phyloP scores from a whole-genome alignment of 2,888 invertebrate genomes.

The Metalampra italica region DNA sequence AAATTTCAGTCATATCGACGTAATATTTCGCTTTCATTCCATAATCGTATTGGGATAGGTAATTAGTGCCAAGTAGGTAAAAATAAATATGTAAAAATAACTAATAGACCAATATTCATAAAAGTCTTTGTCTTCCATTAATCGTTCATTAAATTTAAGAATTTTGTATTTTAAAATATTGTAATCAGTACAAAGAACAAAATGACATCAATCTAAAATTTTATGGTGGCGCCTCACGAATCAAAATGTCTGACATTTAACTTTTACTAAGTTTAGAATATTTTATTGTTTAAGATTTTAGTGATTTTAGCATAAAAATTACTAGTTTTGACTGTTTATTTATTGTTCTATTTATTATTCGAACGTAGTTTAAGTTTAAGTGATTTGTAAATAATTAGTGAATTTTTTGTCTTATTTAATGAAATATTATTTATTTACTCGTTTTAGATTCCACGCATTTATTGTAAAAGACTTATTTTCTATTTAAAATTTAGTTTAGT shows the following conservation, averaged over 20 bases:
- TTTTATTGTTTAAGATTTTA: constrained; percentile 20
- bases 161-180: constrained; percentile 18
- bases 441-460: constrained; percentile 37
- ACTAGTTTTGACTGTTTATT: constrained; percentile 60
- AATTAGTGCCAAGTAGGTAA: constrained; percentile 56
- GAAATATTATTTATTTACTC: constrained; percentile 26
- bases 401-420: constrained; percentile 35
- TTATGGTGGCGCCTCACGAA: constrained; percentile 12
- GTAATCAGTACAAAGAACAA: constrained; percentile 33
- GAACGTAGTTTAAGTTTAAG: constrained; percentile 36
- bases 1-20: constrained; percentile 37
- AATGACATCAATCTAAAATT: constrained; percentile 9
- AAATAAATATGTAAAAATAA: constrained; percentile 13
- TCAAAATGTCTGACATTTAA: constrained; percentile 17
- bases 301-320: constrained; percentile 33
- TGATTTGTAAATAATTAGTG: constrained; percentile 65
- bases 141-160: constrained; percentile 21
- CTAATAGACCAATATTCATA: constrained; percentile 19
- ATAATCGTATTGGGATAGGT: constrained; percentile 29
- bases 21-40: constrained; percentile 37
- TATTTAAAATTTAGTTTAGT: not conserved
- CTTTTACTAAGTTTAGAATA: constrained; percentile 16
- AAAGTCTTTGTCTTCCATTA: constrained; percentile 31
- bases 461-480: constrained; percentile 22
- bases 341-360: constrained; percentile 65